Base-by-base conservation (phyloP, 2,888 invertebrate genomes). In the Epirrhoe tristata region DNA sequence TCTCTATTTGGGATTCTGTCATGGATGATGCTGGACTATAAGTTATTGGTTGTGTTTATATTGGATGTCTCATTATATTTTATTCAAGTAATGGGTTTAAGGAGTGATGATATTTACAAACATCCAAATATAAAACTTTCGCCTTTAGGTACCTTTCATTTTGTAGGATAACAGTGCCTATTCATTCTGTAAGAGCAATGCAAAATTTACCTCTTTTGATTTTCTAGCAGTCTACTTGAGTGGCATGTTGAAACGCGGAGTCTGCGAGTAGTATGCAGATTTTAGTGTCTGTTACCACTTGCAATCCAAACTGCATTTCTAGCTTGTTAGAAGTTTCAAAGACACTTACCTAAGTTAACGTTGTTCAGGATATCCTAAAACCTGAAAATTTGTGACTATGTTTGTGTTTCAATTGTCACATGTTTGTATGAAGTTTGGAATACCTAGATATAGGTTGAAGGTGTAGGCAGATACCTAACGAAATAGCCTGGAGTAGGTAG, bases 1-100 rank as follows among this genome's bases (percentile, higher is more conserved):
- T 81, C 72, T 80, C 77, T 80, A 77, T 76, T 76, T 72, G 69
- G 73, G 69, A 39, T 65, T 58, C 65, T 72, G 72, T 71, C 72
- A 67, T 66, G 67, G 58, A 72, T 71, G 71, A 69, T 52, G 66
- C 62, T 67, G 54, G 64, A 14, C 63, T 66, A 63, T 63, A 64
- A 65, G 71, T 72, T 72, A 71, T 67, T 69, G 52, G n/a, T 12
- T 14, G 52, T 43, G 36, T 54, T 34, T 48, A 43, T 57, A 16
- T 58, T 16, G 12, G 31, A 51, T 51, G 52, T 17, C 31, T 52
- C 24, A 14, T 31, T 52, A 16, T 16, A 7, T 5, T 32, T 32
- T 5, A 32, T 5, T 32, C 6, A 32, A 32, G 5, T n/a, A 32
- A 32, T 5, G 32, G 32, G 3, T 32, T 32, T 32, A 6, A 6